Conservation (phyloP, 1,140 invertebrate species). For the Cotesia glomerata region DNA sequence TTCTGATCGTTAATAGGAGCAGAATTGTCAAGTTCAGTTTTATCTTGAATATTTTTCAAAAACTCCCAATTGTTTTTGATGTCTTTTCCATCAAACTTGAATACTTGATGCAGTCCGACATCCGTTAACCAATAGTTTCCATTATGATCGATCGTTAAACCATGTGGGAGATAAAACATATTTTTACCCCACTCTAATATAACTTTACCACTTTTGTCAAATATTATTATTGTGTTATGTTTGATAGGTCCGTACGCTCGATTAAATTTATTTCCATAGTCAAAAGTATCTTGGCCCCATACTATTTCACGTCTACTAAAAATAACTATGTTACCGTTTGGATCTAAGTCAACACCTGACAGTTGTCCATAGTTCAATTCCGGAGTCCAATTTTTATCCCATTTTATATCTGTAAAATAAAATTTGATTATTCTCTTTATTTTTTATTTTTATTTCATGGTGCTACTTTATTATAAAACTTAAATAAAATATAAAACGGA, state of each 20-base stretch:
- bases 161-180: constrained; percentile 94
- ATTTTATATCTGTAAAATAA: constrained; percentile 51
- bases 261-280: constrained; percentile 68
- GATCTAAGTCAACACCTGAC: constrained; percentile 79
- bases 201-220: constrained; percentile 73
- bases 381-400: constrained; percentile 64
- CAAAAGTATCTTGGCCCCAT: constrained; percentile 77
- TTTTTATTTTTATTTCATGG: not conserved
- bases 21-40: constrained; percentile 47
- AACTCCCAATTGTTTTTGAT: constrained; percentile 41
- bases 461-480: too few species aligned
- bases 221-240: constrained; percentile 75
- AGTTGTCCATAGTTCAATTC: constrained; percentile 75
- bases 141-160: constrained; percentile 82
- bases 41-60: constrained; percentile 46
- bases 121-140: constrained; percentile 93
- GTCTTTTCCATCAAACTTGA: constrained; percentile 70
- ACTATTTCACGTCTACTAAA: constrained; percentile 82
- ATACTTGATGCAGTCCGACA: constrained; percentile 91
- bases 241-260: constrained; percentile 72
- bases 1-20: constrained; percentile 29
- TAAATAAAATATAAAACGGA: too few species aligned
- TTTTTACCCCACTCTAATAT: constrained; percentile 81
- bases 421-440: not conserved
- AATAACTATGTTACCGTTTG: constrained; percentile 75